Evolutionary conservation across 2,797 vertebrate genomes (phyloP).

Genomic region (Glyptemys insculpta): DNA sequence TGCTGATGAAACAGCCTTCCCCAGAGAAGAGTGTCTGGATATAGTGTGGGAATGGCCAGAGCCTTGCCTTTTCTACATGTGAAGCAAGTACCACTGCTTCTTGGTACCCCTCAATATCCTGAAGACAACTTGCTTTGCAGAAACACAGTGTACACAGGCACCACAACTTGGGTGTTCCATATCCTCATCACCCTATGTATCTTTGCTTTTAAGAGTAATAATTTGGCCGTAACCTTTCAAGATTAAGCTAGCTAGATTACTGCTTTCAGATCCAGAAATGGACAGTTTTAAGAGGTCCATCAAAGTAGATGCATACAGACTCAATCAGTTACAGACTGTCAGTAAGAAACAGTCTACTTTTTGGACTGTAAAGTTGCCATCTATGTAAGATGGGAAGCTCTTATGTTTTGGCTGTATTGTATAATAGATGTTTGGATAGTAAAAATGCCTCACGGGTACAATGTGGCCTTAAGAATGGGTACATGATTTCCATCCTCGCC

Average conservation of each 20-base stretch:
- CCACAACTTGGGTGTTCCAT: not conserved
- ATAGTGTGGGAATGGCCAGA: not conserved
- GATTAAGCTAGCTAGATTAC: not conserved
- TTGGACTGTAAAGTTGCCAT: not conserved
- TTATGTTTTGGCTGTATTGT: not conserved
- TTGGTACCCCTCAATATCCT: not conserved
- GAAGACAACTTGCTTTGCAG: fast-evolving
- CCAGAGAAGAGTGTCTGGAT: not conserved
- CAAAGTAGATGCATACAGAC: no score
- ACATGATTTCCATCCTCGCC: fast-evolving
- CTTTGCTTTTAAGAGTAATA: not conserved
- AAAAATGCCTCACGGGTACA: not conserved
- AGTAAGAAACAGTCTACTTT: not conserved
- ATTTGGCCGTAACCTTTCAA: not conserved
- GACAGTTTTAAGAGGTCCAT: not conserved
- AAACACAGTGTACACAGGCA: not conserved
- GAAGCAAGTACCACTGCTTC: not conserved
- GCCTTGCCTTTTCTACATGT: not conserved
- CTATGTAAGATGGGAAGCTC: not conserved
- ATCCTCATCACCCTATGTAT: not conserved
- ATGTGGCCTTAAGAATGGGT: not conserved
- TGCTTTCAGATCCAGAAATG: not conserved
- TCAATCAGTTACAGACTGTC: not conserved
- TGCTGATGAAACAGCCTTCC: not conserved
- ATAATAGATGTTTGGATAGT: not conserved